These are phyloP conservation scores for Pterois miles DNA, from an alignment of 2,797 vertebrate species.

Conservation along the genomic window DNA sequence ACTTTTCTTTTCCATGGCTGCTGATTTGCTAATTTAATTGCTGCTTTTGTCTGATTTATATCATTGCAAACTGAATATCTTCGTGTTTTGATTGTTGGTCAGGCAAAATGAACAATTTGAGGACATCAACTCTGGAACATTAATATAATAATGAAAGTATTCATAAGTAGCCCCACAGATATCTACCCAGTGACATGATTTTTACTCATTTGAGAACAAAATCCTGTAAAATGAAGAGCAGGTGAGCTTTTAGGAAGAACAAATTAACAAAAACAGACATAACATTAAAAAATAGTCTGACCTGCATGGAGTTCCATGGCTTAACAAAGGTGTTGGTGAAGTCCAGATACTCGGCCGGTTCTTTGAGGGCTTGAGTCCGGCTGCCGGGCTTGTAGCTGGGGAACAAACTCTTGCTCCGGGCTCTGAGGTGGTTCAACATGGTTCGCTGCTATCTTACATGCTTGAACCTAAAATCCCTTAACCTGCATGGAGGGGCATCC, in stretches of 20 bases:
- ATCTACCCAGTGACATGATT: background rate
- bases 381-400: slow-evolving; percentile 69
- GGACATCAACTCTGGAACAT: background rate
- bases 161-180: background rate
- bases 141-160: background rate
- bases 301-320: slow-evolving; percentile 80
- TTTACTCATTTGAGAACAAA: background rate
- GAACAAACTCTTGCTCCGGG: slow-evolving; percentile 78
- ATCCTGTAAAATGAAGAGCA: background rate
- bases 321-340: slow-evolving; percentile 64
- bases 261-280: background rate
- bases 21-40: background rate
- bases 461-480: background rate
- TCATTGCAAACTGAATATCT: background rate
- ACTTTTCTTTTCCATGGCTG: background rate
- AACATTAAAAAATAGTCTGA: slow-evolving; percentile 14
- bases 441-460: rapidly evolving
- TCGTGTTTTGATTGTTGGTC: background rate
- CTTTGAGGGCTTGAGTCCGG: background rate
- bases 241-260: background rate
- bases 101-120: too few species aligned
- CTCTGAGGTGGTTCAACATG: slow-evolving; percentile 65
- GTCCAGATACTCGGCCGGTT: slow-evolving; percentile 37
- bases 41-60: too few species aligned
- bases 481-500: background rate